These are phyloP conservation scores for Phocoena phocoena DNA, from an alignment of 2,113 vertebrate species.

Conservation along the genomic window DNA sequence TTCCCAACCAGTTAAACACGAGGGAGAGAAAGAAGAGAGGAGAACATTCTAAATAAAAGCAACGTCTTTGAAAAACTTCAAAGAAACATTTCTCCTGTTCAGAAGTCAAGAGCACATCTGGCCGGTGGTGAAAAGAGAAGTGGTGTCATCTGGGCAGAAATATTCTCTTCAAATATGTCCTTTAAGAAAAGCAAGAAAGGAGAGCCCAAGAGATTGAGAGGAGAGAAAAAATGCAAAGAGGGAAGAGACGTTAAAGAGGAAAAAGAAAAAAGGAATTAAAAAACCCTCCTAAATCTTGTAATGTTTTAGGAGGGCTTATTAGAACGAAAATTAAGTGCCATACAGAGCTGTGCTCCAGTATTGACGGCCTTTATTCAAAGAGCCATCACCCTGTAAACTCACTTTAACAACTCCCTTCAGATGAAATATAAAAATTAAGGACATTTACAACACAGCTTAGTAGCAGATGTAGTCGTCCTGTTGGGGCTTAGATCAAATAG, in stretches of 20 bases:
- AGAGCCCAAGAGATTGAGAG: conserved; percentile 5
- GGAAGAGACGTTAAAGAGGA: conserved; percentile 77
- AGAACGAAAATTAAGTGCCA: conserved; percentile 87
- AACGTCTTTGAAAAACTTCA: conserved; percentile 86
- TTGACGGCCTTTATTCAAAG: conserved; percentile 87
- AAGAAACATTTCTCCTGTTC: conserved; percentile 83
- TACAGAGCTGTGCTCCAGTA: conserved; percentile 83
- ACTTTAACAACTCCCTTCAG: conserved; percentile 88
- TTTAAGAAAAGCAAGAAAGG: conserved; percentile 68
- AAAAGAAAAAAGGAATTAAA: conserved; percentile 62
- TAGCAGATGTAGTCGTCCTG: conserved; percentile 88
- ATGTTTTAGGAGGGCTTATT: conserved; percentile 88
- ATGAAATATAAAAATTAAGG: conserved; percentile 91
- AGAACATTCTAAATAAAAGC: conserved; percentile 79
- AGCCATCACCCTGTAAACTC: conserved; percentile 87
- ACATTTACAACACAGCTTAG: conserved; percentile 91
- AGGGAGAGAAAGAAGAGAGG: conserved; percentile 65
- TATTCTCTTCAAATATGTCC: conserved; percentile 79
- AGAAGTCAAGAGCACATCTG: conserved; percentile 84
- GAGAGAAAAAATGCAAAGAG: conserved; percentile 63
- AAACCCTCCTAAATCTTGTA: conserved; percentile 80
- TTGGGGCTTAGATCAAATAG: conserved; percentile 88
- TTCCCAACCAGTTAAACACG: conserved; percentile 74
- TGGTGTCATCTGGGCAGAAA: conserved; percentile 84
- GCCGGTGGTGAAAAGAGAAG: conserved; percentile 84